Percentiles rank a stretch among this genome's conserved stretches.
These are phyloP conservation scores for Heliothis peltigera DNA, from an alignment of 2,888 invertebrate species.

Conservation along the genomic window DNA sequence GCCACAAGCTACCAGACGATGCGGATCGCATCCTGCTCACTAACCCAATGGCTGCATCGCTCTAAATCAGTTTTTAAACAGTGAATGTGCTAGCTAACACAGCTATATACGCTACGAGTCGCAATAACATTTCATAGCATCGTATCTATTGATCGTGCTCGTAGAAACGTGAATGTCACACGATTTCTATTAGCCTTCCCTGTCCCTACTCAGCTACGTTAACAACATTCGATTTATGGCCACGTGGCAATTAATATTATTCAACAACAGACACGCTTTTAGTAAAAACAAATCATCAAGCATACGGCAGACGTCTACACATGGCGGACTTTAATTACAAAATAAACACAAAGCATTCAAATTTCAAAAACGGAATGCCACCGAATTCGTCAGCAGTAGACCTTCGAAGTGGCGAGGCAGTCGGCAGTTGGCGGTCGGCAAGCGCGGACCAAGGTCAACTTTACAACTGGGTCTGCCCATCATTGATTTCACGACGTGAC, in stretches of 20 bases:
- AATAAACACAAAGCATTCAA: slow-evolving; percentile 50
- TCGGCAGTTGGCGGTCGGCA: slow-evolving; percentile 56
- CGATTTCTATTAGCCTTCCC: slow-evolving; percentile 40
- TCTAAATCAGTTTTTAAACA: slow-evolving; percentile 1
- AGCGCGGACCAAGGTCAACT: slow-evolving; percentile 82
- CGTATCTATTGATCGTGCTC: slow-evolving; percentile 52
- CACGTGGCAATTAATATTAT: slow-evolving; percentile 13
- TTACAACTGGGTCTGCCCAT: slow-evolving; percentile 83
- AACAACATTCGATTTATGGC: not conserved
- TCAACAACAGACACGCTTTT: slow-evolving; percentile 8
- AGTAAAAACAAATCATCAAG: slow-evolving; percentile 18
- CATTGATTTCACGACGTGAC: slow-evolving; percentile 86
- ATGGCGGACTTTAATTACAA: slow-evolving; percentile 35
- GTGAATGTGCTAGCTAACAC: slow-evolving; percentile 19
- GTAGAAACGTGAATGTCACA: slow-evolving; percentile 58
- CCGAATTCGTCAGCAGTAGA: slow-evolving; percentile 54
- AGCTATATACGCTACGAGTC: slow-evolving; percentile 38
- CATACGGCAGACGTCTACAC: slow-evolving; percentile 49
- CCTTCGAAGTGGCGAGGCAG: slow-evolving; percentile 60
- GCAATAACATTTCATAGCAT: slow-evolving; percentile 52
- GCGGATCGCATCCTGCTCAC: not conserved
- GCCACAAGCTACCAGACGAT: no score
- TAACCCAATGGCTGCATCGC: not conserved
- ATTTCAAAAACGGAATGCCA: slow-evolving; percentile 61
- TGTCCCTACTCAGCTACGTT: slow-evolving; percentile 30